Percentiles rank a stretch among this genome's conserved stretches.
These are phyloP conservation scores for Macrophya annulata DNA, from an alignment of 2,888 invertebrate species.

Conservation along the genomic window DNA sequence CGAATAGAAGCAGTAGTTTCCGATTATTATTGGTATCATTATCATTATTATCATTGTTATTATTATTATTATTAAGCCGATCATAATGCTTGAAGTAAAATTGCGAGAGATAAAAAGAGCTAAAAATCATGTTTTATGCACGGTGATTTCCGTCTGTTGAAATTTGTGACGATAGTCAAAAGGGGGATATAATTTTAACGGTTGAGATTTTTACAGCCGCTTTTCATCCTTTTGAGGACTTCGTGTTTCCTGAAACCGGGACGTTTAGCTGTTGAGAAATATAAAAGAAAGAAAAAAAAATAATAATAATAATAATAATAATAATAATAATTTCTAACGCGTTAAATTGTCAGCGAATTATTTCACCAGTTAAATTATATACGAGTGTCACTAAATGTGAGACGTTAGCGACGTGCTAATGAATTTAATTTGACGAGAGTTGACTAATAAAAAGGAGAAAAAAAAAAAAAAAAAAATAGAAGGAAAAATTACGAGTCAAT, in stretches of 20 bases:
- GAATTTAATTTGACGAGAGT: slow-evolving; percentile 20
- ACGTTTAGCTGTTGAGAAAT: neutral
- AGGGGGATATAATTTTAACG: neutral
- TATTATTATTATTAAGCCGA: neutral
- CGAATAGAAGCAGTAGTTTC: neutral
- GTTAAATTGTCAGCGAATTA: neutral
- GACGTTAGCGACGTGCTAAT: slow-evolving; percentile 28
- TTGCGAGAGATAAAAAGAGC: neutral
- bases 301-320: neutral
- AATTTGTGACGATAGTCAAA: neutral
- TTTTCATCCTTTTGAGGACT: neutral
- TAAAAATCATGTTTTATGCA: slow-evolving; percentile 23
- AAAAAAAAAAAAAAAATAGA: neutral
- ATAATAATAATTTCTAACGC: neutral
- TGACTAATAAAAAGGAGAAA: neutral
- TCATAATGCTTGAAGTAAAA: neutral
- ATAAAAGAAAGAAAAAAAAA: neutral
- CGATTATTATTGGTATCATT: slow-evolving; percentile 12
- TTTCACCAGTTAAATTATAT: slow-evolving; percentile 30
- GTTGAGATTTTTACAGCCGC: neutral
- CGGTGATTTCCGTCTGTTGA: slow-evolving; percentile 4
- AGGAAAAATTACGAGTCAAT: slow-evolving; percentile 37
- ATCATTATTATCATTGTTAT: neutral
- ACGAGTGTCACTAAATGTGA: neutral
- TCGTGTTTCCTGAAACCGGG: neutral